Evolutionary conservation across 53 echinoderm and acorn worm species (phyloP), one percentile per base, ranked within the genome.

Genomic region (Luidia sarsii): DNA sequence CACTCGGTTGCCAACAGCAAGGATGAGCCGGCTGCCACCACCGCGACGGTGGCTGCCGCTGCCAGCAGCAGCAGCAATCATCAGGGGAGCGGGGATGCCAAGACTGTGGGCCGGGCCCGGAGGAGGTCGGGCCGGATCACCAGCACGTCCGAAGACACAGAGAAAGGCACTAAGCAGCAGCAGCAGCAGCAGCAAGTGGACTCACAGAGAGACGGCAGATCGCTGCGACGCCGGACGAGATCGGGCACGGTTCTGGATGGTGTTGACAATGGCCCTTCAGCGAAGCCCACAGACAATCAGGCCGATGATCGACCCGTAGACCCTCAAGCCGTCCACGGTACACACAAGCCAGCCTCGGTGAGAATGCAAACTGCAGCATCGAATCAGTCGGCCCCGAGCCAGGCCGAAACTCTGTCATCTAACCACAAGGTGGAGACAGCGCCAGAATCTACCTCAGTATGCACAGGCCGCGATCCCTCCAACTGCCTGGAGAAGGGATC

Each of bases 81-180:
- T 24, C 84, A 72, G 2, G 20, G 27, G 54, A 39, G 80, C 57
- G 36, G 64, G 7, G 22, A 82, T 54, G 65, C 68, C 1, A 81
- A 68, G 29, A 75, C 48, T 27, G 21, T 59, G 0, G 67, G 85
- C 33, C 81, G 90, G 16, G 50, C 71, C n/a, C 60, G 82, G 39
- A 82, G 86, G 34, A 59, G 90, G 65, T 86, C 84, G 11, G 73
- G 84, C 34, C 48, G 84, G 45, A 7, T 75, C 3, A 68, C 53
- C 31, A 55, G 34, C 15, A 54, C 36, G 33, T 14, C 15, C 20
- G 85, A 73, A 51, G 70, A 77, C 16, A 13, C 48, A 16, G 66
- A 73, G 38, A 65, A 56, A 45, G 22, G 31, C 18, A 30, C 24
- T 31, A 57, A 33, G 31, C 43, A 55, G 57, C 68, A 64, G 18